These are phyloP conservation scores for Micrasema minimum DNA, from an alignment of 1,140 invertebrate species.

Conservation along the genomic window DNA sequence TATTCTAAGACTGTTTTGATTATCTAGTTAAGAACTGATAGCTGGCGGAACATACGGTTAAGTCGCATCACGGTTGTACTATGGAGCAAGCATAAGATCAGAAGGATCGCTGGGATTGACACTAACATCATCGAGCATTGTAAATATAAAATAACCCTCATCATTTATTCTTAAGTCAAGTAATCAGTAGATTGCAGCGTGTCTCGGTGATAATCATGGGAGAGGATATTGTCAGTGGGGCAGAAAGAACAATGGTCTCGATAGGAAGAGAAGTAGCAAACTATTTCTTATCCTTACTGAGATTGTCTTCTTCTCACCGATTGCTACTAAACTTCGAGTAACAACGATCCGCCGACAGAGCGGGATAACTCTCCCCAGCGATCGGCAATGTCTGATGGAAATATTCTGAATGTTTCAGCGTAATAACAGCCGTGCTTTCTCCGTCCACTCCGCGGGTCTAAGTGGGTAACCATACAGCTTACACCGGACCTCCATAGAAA, in stretches of 20 bases:
- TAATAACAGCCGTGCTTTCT: slow-evolving; percentile 40
- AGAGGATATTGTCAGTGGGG: slow-evolving; percentile 15
- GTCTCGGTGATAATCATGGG: slow-evolving; percentile 7
- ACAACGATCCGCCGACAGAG: background rate
- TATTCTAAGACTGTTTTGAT: too few relatives aligned
- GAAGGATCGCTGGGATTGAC: slow-evolving; percentile 38
- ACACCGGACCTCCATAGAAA: slow-evolving; percentile 47
- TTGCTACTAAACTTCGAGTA: slow-evolving; percentile 3
- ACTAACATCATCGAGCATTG: slow-evolving; percentile 47
- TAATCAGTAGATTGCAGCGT: background rate
- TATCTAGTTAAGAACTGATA: background rate
- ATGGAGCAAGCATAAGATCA: slow-evolving; percentile 24
- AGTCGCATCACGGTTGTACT: slow-evolving; percentile 35
- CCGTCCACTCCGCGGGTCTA: slow-evolving; percentile 13
- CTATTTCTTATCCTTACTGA: background rate
- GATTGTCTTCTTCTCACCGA: background rate
- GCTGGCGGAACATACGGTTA: background rate
- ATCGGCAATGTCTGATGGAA: slow-evolving; percentile 42
- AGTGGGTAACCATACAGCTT: background rate
- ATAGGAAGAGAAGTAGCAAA: background rate
- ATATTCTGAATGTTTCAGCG: slow-evolving; percentile 51
- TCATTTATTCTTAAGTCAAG: slow-evolving; percentile 6
- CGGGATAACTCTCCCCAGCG: background rate
- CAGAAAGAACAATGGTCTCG: background rate
- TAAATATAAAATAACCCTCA: slow-evolving; percentile 45